Conservation (phyloP, 2,113 vertebrate genomes). For the Peromyscus californicus region DNA sequence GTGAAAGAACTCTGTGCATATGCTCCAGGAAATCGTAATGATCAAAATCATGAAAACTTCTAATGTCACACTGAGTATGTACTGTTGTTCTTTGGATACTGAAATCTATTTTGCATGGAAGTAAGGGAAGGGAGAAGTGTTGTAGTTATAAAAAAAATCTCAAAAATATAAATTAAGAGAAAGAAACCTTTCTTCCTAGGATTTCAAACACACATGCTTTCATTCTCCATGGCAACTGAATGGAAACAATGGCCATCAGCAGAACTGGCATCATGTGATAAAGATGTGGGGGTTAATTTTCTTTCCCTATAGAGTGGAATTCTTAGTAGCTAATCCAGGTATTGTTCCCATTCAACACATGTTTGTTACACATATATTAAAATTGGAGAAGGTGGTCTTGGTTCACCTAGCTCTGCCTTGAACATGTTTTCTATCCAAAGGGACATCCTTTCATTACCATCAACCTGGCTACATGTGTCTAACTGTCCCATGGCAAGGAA, state of each 20-base stretch:
- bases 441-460: background rate
- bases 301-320: background rate
- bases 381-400: background rate
- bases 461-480: background rate
- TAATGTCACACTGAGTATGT: background rate
- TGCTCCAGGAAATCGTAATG: background rate
- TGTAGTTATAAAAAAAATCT: background rate
- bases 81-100: constrained; percentile 48
- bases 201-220: background rate
- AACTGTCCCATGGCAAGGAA: background rate
- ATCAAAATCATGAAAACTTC: constrained; percentile 20
- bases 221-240: constrained; percentile 52
- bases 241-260: background rate
- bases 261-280: background rate
- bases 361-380: background rate
- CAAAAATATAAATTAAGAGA: background rate
- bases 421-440: background rate
- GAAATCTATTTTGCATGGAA: constrained; percentile 38
- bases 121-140: background rate
- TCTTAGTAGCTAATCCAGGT: constrained; percentile 16
- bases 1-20: background rate
- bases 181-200: background rate
- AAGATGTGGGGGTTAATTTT: background rate
- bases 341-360: background rate
- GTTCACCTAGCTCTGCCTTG: background rate